Evolutionary conservation across 2,888 invertebrate species (phyloP).

Genomic region (Xestia sexstrigata): DNA sequence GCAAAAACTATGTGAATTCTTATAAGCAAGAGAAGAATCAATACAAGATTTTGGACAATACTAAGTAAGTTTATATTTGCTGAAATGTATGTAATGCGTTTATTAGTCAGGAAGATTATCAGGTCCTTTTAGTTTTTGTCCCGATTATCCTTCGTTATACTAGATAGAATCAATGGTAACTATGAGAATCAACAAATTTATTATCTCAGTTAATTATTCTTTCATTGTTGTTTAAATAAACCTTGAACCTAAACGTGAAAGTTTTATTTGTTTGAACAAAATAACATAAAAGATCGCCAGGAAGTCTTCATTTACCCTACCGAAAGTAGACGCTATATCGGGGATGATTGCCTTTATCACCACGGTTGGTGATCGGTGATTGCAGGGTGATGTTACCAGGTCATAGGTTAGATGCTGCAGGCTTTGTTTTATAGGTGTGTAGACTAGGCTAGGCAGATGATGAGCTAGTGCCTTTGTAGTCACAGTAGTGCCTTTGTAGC

Average conservation of each 20-base stretch:
- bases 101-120: not conserved
- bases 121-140: not conserved
- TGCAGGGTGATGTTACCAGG: conserved; percentile 11
- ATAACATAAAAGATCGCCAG: conserved; percentile 18
- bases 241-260: conserved; percentile 3
- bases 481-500: too few species aligned
- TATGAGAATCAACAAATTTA: not conserved
- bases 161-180: not conserved
- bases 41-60: not conserved
- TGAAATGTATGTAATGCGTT: not conserved
- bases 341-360: conserved; percentile 21
- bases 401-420: conserved; percentile 1
- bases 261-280: conserved; percentile 10
- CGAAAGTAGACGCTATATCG: not conserved
- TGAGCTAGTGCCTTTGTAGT: too few species aligned
- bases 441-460: too few species aligned
- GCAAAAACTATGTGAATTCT: too few species aligned
- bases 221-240: not conserved
- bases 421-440: not conserved
- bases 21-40: not conserved
- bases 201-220: not conserved
- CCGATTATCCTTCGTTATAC: too few species aligned
- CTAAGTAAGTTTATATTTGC: not conserved
- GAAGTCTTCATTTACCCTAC: conserved; percentile 39
- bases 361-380: conserved; percentile 25